These are phyloP conservation scores for Goniozus legneri DNA, from an alignment of 1,140 invertebrate species.

Conservation along the genomic window DNA sequence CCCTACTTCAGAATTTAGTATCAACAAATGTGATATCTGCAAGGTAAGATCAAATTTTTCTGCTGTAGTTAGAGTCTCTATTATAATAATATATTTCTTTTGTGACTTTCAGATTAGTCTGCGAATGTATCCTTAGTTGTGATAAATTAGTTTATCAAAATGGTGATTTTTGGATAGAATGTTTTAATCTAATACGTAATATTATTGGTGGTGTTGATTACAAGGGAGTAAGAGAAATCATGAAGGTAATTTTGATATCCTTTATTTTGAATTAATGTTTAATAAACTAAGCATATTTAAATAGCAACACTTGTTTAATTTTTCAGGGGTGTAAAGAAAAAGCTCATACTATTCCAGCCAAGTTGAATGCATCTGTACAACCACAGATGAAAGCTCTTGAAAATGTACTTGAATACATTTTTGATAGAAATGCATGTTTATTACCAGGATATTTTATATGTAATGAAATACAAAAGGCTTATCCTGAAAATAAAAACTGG, in stretches of 20 bases:
- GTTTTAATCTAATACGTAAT: slow-evolving; percentile 79
- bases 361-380: slow-evolving; percentile 72
- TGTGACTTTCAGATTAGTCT: slow-evolving; percentile 66
- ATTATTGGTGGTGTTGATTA: slow-evolving; percentile 91
- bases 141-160: slow-evolving; percentile 76
- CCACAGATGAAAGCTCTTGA: slow-evolving; percentile 78
- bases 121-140: slow-evolving; percentile 77
- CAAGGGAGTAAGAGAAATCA: slow-evolving; percentile 88
- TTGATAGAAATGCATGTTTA: slow-evolving; percentile 88
- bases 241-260: slow-evolving; percentile 65
- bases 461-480: slow-evolving; percentile 88
- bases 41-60: slow-evolving; percentile 45
- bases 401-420: slow-evolving; percentile 81
- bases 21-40: slow-evolving; percentile 64
- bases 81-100: not conserved
- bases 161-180: slow-evolving; percentile 82
- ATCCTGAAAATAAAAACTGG: slow-evolving; percentile 75
- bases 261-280: not conserved
- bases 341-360: slow-evolving; percentile 71
- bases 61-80: not conserved
- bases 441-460: slow-evolving; percentile 92
- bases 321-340: slow-evolving; percentile 80
- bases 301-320: slow-evolving; percentile 16
- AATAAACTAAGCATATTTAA: not conserved
- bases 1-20: slow-evolving; percentile 70